A percentile compares a stretch with the other conserved stretches of the same genome.
phyloP scores from a whole-genome alignment of 2,797 vertebrate species.

The Xenentodon cancila region DNA sequence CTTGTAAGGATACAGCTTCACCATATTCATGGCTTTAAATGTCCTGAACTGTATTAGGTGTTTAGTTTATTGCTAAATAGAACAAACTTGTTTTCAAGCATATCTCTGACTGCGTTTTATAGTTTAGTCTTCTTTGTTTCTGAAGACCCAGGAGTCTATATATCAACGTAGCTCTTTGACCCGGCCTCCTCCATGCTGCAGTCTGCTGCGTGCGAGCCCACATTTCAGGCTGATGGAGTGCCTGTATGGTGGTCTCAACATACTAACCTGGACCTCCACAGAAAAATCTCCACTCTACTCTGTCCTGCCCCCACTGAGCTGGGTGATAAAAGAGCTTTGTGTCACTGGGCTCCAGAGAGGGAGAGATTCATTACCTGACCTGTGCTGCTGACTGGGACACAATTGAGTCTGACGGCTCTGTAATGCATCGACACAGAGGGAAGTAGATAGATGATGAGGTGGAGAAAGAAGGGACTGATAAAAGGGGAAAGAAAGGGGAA shows the following conservation, averaged over 20 bases:
- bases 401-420: constrained; percentile 50
- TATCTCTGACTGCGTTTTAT: neutral
- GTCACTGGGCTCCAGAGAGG: constrained; percentile 46
- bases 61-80: neutral
- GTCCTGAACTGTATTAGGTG: neutral
- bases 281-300: constrained; percentile 41
- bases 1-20: neutral
- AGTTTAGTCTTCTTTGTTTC: neutral
- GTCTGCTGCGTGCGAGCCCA: constrained; percentile 37
- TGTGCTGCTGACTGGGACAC: constrained; percentile 54
- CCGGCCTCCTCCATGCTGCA: constrained; percentile 16
- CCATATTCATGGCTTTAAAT: neutral
- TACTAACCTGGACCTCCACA: constrained; percentile 51
- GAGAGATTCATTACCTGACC: constrained; percentile 64
- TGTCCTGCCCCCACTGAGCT: constrained; percentile 47
- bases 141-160: neutral
- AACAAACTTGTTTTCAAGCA: neutral
- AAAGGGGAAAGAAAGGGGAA: constrained; percentile 35
- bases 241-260: constrained; percentile 51
- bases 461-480: constrained; percentile 36
- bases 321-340: constrained; percentile 51
- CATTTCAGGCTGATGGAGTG: constrained; percentile 39
- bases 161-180: constrained; percentile 3
- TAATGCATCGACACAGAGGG: constrained; percentile 50
- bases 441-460: constrained; percentile 57